Evolutionary conservation across 2,888 invertebrate species (phyloP).

Genomic region (Hirudinaria manillensis): DNA sequence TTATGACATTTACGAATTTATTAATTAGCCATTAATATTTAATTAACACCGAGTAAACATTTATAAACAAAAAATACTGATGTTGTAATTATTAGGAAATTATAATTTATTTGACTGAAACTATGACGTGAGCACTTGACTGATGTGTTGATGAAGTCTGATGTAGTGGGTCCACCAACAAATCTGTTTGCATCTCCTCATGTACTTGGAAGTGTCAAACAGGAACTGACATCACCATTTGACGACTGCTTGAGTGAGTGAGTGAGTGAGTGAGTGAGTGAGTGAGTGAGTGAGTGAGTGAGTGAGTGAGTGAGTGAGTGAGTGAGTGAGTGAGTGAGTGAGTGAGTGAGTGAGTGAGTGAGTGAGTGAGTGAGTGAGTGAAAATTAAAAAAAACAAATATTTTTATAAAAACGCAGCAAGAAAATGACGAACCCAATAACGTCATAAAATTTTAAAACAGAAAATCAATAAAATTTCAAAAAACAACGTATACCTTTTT

Average conservation of each 20-base stretch:
- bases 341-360: conserved; percentile 24
- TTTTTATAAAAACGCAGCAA: no score
- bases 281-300: conserved; percentile 8
- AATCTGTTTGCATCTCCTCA: conserved; percentile 2
- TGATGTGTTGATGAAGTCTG: conserved; percentile 1
- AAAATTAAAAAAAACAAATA: no score
- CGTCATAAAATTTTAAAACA: no score
- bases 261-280: conserved; percentile 1
- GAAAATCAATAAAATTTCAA: no score
- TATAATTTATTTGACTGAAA: background rate
- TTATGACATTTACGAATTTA: no score
- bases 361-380: conserved; percentile 24
- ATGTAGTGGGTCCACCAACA: conserved; percentile 4
- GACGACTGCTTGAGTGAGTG: background rate
- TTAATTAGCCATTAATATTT: no score
- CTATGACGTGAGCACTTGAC: conserved; percentile 7
- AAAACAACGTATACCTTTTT: no score
- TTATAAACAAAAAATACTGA: no score
- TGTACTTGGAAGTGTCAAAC: conserved; percentile 14
- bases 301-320: conserved; percentile 10
- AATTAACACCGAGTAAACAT: no score
- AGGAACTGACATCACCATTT: conserved; percentile 8
- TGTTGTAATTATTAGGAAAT: background rate
- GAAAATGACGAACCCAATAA: no score
- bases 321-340: conserved; percentile 10